These are phyloP conservation scores for Theonella swinhoei DNA, from an alignment of 37 sponge, comb jelly and placozoan genomes.

Conservation along the genomic window DNA sequence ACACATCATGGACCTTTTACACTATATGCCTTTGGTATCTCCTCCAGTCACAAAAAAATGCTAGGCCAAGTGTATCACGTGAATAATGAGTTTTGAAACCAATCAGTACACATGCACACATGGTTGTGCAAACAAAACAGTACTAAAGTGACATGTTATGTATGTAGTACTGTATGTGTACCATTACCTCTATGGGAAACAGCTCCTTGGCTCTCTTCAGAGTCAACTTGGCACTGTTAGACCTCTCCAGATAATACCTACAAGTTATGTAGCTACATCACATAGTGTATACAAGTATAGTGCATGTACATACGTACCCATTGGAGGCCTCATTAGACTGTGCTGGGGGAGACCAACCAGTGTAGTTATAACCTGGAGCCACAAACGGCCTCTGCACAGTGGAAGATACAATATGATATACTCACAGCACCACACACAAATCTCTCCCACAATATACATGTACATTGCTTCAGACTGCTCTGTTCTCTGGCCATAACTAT, in stretches of 20 bases:
- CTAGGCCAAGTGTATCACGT: no score
- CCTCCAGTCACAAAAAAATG: no score
- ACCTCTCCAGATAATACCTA: conserved; percentile 82
- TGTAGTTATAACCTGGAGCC: conserved; percentile 55
- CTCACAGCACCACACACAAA: neutral
- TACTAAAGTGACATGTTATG: no score
- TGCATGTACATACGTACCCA: conserved; percentile 36
- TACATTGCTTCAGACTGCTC: no score
- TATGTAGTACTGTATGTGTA: no score
- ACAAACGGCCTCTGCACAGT: conserved; percentile 46
- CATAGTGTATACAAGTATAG: neutral
- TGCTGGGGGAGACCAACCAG: conserved; percentile 89
- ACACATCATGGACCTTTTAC: no score
- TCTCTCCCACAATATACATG: no score
- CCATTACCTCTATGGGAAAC: conserved; percentile 66
- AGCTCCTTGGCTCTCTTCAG: conserved; percentile 76
- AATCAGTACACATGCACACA: no score
- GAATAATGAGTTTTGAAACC: no score
- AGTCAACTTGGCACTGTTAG: conserved; percentile 87
- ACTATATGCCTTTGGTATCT: no score
- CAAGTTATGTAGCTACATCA: neutral
- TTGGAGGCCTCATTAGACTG: conserved; percentile 85
- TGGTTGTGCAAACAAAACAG: no score
- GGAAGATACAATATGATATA: neutral
- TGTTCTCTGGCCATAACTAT: no score